Conservation (phyloP, 2,113 vertebrate species). For the Podarcis muralis region DNA sequence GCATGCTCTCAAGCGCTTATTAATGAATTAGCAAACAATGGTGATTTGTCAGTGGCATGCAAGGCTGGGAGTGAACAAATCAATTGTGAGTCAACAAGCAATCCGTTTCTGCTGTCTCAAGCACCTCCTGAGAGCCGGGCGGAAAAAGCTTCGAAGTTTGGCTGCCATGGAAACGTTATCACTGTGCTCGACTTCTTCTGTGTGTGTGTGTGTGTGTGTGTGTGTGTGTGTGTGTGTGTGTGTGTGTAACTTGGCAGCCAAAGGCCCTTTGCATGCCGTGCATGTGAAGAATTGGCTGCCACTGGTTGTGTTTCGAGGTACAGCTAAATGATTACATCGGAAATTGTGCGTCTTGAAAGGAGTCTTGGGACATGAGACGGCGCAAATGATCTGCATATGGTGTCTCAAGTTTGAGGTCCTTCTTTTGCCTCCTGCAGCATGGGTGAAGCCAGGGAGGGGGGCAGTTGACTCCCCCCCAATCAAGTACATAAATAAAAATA, state of each 20-base stretch:
- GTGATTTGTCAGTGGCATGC: conserved; percentile 16
- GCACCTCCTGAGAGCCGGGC: conserved; percentile 17
- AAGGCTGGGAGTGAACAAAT: conserved; percentile 38
- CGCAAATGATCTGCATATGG: background rate
- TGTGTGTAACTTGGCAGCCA: background rate
- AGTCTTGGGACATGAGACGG: background rate
- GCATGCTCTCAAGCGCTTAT: conserved; percentile 15
- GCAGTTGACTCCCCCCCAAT: background rate
- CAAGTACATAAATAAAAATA: too few species aligned
- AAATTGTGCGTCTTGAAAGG: background rate
- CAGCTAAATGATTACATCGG: background rate
- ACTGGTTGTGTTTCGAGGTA: background rate
- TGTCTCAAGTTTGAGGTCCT: too few species aligned
- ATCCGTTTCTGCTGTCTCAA: conserved; percentile 35
- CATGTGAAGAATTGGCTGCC: background rate
- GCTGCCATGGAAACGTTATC: conserved; percentile 32
- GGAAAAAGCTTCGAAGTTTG: conserved; percentile 23
- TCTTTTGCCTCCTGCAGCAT: background rate
- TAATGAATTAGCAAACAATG: conserved; percentile 27
- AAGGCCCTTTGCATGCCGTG: accelerated
- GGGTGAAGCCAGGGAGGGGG: too few species aligned
- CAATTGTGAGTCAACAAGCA: conserved; percentile 26
- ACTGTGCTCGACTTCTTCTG: background rate
- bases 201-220: conserved; percentile 9
- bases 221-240: conserved; percentile 28